Evolutionary conservation across 1,140 invertebrate species (phyloP), one percentile per base, ranked within the genome.

Genomic region (Bathynomus jamesi): DNA sequence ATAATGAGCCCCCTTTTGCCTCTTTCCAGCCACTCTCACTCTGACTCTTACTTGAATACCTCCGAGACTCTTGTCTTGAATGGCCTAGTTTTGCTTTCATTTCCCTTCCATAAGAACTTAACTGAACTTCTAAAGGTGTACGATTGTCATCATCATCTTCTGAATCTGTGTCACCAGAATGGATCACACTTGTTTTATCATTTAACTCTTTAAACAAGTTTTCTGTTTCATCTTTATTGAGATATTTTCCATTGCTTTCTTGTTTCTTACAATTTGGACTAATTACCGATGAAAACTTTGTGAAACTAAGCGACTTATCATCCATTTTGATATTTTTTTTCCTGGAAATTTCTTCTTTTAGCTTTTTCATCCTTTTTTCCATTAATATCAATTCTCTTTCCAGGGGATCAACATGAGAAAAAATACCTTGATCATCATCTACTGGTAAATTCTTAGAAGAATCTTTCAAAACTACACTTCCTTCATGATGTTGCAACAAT

Each of bases 71-170:
- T 29, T 31, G 27, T 5, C 69, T n/a, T 11, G 61, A n/a, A 61
- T 72, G 69, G 27, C 72, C 69, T 7, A 89, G 80, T 24, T 85
- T 79, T 77, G 87, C 83, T 80, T 91, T 91, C 21, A 92, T 84
- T 61, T 85, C 81, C 76, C 82, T 82, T 0, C 91, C 90, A 81
- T 84, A 90, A 66, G 88, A 84, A 76, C 87, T 88, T 78, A 90
- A 91, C 68, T 87, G 88, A 71, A 85, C 82, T 77, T 89, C 85
- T 27, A 89, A 85, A 79, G 87, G 89, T 81, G 90, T 88, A 78
- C 87, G 85, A 73, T 86, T 87, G 67, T 89, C 89, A 82, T 94
- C 91, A 72, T 92, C 91, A 79, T 93, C 91, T 2, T 90, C 91
- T 27, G 89, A 91, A 81, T 91, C 89, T 0, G 85, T 85, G 71